These are phyloP conservation scores for Hiodon tergisus DNA, from an alignment of 2,113 vertebrate genomes.

Conservation along the genomic window DNA sequence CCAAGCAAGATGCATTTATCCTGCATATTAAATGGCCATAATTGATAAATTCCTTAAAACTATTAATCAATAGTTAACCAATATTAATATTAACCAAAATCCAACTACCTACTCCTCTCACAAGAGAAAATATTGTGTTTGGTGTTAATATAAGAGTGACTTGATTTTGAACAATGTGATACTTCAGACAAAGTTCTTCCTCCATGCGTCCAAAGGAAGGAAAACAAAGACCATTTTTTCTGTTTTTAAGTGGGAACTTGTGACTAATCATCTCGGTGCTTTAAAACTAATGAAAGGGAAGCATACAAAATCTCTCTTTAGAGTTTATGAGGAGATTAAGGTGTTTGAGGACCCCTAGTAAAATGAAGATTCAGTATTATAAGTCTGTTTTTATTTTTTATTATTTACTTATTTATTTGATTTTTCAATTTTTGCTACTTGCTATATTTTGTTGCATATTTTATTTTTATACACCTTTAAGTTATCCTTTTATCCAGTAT, in stretches of 20 bases:
- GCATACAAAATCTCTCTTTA: background rate
- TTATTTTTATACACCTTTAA: too few species aligned
- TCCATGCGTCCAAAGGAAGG: background rate
- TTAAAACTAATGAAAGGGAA: background rate
- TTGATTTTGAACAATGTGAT: background rate
- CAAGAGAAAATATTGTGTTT: conserved; percentile 5
- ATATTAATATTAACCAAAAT: background rate
- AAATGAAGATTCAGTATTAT: background rate
- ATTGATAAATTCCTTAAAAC: background rate
- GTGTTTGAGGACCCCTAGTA: background rate
- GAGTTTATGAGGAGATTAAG: background rate
- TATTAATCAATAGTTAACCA: background rate
- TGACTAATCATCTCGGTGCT: background rate
- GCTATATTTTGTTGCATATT: too few species aligned
- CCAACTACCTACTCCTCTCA: conserved; percentile 1
- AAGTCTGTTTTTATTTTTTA: background rate
- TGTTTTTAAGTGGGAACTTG: background rate
- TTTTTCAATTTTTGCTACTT: too few species aligned
- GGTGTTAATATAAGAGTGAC: background rate
- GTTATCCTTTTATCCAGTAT: too few species aligned
- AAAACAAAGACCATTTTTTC: background rate
- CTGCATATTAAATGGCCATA: background rate
- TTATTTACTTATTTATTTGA: background rate
- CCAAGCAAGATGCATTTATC: background rate
- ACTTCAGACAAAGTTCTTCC: background rate